phyloP scores from a whole-genome alignment of 2,113 vertebrate species.

The Martes martes region DNA sequence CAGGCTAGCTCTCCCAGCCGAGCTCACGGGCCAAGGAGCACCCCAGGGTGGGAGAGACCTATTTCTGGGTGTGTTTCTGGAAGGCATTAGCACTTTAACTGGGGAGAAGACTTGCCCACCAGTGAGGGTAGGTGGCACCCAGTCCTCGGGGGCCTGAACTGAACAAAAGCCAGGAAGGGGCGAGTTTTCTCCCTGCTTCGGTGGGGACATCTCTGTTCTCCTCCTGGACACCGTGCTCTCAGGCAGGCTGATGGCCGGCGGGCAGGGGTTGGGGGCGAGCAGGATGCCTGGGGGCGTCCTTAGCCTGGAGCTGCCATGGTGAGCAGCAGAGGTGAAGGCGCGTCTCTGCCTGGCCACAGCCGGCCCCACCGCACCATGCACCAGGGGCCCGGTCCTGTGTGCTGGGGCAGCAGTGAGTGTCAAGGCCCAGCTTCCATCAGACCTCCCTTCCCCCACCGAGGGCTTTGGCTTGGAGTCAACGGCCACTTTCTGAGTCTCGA shows the following conservation, averaged over 20 bases:
- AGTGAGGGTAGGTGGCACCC: not conserved
- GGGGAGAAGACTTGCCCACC: not conserved
- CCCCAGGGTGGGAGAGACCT: not conserved
- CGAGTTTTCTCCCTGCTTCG: not conserved
- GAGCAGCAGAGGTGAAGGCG: accelerated
- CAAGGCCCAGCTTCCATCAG: not conserved
- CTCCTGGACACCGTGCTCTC: not conserved
- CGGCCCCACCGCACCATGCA: accelerated
- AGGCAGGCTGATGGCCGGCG: accelerated
- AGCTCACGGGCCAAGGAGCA: accelerated
- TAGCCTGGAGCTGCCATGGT: accelerated
- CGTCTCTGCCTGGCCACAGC: accelerated
- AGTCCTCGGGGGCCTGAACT: not conserved
- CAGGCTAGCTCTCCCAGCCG: too few relatives aligned
- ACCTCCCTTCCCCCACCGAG: too few relatives aligned
- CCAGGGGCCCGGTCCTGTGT: too few relatives aligned
- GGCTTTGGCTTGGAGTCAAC: not conserved
- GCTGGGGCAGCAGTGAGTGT: accelerated
- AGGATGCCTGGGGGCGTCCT: accelerated
- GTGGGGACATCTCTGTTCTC: not conserved
- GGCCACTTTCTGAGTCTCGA: accelerated
- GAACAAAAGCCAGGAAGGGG: not conserved
- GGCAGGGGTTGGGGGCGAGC: accelerated
- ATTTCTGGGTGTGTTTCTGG: not conserved
- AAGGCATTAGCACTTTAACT: not conserved